A percentile compares a stretch with the other conserved stretches of the same genome.
phyloP scores from a whole-genome alignment of 2,113 vertebrate species.

The Ifrita kowaldi region DNA sequence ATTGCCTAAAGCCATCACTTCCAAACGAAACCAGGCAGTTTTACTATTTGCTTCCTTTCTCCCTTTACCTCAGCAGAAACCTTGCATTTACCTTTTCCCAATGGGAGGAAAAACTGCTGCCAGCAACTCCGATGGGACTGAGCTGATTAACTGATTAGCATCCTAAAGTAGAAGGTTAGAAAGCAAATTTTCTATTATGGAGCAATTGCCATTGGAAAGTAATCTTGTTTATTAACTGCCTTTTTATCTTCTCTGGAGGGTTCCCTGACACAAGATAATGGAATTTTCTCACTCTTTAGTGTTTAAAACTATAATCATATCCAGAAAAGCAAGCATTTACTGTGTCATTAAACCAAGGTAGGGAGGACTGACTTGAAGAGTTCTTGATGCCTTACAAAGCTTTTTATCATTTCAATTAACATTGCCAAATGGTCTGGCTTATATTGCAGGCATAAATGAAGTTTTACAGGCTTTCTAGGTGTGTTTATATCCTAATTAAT shows the following conservation, averaged over 20 bases:
- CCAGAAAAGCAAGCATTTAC: conserved; percentile 31
- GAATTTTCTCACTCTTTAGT: conserved; percentile 21
- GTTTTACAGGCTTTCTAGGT: conserved; percentile 28
- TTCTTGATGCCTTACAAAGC: neutral
- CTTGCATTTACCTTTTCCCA: neutral
- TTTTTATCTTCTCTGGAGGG: conserved; percentile 31
- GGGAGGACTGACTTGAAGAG: neutral
- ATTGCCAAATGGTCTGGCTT: conserved; percentile 24
- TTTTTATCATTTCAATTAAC: conserved; percentile 35
- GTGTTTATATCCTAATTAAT: conserved; percentile 47
- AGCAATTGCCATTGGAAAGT: conserved; percentile 43
- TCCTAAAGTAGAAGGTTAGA: conserved; percentile 21
- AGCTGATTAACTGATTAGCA: conserved; percentile 43
- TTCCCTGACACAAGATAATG: conserved; percentile 21
- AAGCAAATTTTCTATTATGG: conserved; percentile 19
- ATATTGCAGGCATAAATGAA: conserved; percentile 1
- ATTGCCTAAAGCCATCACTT: neutral
- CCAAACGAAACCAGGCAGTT: neutral
- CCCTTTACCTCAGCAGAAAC: neutral
- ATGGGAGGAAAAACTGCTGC: neutral
- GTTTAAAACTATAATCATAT: conserved; percentile 29
- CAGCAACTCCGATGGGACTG: neutral
- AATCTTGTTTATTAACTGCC: conserved; percentile 30
- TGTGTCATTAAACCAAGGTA: neutral
- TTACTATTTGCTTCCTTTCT: neutral